Conservation (phyloP, 2,888 invertebrate species). For the Drosophila eohydei region DNA sequence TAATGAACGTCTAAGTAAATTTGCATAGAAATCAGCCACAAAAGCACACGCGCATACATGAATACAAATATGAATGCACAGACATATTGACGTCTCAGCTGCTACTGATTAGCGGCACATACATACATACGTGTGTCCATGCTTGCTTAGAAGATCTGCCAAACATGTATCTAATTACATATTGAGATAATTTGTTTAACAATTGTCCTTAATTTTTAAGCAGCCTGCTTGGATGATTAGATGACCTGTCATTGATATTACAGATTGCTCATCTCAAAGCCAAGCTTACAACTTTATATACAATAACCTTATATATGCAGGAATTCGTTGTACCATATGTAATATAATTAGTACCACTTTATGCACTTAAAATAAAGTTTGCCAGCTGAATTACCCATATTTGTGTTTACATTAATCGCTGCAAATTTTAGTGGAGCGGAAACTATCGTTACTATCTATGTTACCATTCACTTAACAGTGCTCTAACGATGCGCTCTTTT, state of each 20-base stretch:
- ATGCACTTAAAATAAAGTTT: not conserved
- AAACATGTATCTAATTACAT: not conserved
- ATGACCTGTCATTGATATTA: not conserved
- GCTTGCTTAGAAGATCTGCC: not conserved
- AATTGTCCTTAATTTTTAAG: not conserved
- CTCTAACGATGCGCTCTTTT: slow-evolving; percentile 6
- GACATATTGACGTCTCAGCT: not conserved
- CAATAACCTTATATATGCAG: not conserved
- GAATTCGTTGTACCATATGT: not conserved
- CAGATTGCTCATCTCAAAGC: not conserved
- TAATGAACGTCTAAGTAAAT: not conserved
- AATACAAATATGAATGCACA: not conserved
- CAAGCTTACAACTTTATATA: not conserved
- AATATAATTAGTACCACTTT: not conserved
- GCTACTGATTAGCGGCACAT: too few relatives aligned
- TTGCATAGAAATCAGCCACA: not conserved
- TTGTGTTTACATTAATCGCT: slow-evolving; percentile 11
- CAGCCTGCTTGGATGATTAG: not conserved
- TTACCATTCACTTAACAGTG: not conserved
- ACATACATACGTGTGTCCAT: not conserved
- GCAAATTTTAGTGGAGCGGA: not conserved
- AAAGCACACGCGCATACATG: too few relatives aligned
- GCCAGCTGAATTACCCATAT: not conserved
- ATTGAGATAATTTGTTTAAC: not conserved
- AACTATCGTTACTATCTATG: slow-evolving; percentile 1